Evolutionary conservation across 1,140 invertebrate species (phyloP).

Genomic region (Drosophila setifemur): DNA sequence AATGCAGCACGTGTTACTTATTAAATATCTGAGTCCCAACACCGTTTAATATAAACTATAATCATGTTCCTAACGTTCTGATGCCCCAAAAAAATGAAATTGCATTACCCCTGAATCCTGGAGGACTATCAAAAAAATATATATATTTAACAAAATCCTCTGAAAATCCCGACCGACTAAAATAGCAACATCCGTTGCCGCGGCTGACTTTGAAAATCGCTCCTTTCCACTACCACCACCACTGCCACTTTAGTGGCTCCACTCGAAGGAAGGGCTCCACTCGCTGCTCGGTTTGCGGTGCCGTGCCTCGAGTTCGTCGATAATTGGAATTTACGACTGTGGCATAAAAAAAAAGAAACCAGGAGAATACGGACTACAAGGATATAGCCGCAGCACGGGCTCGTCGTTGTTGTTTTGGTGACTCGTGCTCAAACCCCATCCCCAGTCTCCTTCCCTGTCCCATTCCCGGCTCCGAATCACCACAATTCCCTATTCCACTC

Average conservation of each 20-base stretch:
- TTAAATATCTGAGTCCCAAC: no score
- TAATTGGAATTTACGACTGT: conserved; percentile 80
- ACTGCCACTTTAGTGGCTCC: conserved; percentile 32
- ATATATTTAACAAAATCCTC: conserved; percentile 13
- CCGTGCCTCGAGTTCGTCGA: conserved; percentile 74
- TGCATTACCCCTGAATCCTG: conserved; percentile 20
- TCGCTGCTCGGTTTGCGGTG: conserved; percentile 40
- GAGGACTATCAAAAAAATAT: conserved; percentile 60
- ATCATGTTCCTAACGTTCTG: neutral
- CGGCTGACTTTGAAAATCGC: conserved; percentile 74
- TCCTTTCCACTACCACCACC: conserved; percentile 50
- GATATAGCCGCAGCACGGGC: conserved; percentile 59
- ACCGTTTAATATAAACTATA: neutral
- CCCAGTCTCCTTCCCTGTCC: neutral
- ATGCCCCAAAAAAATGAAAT: neutral
- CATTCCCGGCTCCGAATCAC: neutral
- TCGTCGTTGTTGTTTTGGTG: conserved; percentile 46
- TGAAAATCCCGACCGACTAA: conserved; percentile 50
- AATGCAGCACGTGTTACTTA: no score
- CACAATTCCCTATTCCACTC: neutral
- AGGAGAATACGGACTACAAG: conserved; percentile 57
- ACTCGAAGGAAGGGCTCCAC: conserved; percentile 20
- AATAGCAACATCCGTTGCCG: conserved; percentile 57
- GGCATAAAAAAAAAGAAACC: conserved; percentile 65
- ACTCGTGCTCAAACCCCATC: conserved; percentile 14